Conservation (phyloP, 2,888 invertebrate genomes). For the Calephelis perditalis region DNA sequence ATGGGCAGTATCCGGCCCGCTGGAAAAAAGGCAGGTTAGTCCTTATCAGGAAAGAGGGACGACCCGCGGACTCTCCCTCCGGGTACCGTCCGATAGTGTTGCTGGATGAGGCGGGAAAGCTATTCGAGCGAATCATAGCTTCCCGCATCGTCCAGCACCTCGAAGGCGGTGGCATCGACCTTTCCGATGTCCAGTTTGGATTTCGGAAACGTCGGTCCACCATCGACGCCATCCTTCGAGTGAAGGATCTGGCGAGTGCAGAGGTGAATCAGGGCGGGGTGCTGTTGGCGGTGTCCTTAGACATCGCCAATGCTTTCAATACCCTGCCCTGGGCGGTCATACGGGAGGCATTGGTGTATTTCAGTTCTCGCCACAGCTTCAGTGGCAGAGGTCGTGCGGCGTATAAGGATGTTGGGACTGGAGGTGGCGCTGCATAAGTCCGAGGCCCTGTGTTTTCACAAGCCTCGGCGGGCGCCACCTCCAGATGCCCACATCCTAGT, state of each 20-base stretch:
- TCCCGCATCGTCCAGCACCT: constrained; percentile 21
- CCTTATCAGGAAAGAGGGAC: constrained; percentile 23
- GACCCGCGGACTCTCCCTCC: constrained; percentile 20
- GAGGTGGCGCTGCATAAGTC: neutral
- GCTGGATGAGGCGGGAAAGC: constrained; percentile 27
- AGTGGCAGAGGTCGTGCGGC: neutral
- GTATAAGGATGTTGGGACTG: neutral
- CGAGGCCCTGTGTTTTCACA: neutral
- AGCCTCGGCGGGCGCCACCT: neutral
- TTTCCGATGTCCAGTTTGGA: constrained; percentile 18
- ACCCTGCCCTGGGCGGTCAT: neutral
- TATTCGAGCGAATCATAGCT: constrained; percentile 27
- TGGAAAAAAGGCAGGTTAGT: constrained; percentile 24
- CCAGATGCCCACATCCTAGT: neutral
- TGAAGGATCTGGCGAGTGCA: neutral
- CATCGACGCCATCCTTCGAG: constrained; percentile 13
- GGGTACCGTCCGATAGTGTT: constrained; percentile 28
- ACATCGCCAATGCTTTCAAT: too few species aligned
- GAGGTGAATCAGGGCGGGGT: neutral
- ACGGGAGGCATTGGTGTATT: neutral
- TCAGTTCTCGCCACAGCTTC: neutral
- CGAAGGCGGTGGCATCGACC: constrained; percentile 18
- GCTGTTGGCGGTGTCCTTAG: neutral
- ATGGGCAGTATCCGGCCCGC: constrained; percentile 8
- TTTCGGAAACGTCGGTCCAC: constrained; percentile 21